Conservation (phyloP, 2,797 vertebrate genomes). For the Enteromius treurensis region DNA sequence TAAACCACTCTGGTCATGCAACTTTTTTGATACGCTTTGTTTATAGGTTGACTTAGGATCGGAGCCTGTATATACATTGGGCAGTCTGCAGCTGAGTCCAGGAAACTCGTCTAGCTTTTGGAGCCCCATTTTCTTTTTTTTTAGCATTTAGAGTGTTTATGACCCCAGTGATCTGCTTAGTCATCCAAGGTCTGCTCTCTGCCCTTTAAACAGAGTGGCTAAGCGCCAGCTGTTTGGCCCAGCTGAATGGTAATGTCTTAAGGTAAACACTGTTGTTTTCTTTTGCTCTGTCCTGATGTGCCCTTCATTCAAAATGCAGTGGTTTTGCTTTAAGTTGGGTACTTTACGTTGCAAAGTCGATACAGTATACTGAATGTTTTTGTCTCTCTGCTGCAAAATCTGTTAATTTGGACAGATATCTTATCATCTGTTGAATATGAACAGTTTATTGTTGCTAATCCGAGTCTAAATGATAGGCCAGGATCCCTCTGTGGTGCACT, state of each 20-base stretch:
- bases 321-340: background rate
- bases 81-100: background rate
- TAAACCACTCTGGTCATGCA: background rate
- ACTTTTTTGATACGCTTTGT: background rate
- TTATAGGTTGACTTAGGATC: background rate
- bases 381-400: background rate
- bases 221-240: constrained; percentile 13
- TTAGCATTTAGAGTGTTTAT: background rate
- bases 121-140: background rate
- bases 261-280: constrained; percentile 35
- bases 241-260: constrained; percentile 42
- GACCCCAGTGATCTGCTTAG: constrained; percentile 40
- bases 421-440: background rate
- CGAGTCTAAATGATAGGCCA: constrained; percentile 18
- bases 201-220: constrained; percentile 27
- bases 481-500: background rate
- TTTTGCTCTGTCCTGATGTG: constrained; percentile 17
- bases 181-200: constrained; percentile 39
- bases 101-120: background rate
- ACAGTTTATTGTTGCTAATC: background rate
- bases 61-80: background rate
- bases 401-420: background rate
- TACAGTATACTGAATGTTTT: background rate
- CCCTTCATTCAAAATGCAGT: constrained; percentile 16
- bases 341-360: background rate